Evolutionary conservation across 2,888 invertebrate species (phyloP).

Genomic region (Didymodactylos carnosus): DNA sequence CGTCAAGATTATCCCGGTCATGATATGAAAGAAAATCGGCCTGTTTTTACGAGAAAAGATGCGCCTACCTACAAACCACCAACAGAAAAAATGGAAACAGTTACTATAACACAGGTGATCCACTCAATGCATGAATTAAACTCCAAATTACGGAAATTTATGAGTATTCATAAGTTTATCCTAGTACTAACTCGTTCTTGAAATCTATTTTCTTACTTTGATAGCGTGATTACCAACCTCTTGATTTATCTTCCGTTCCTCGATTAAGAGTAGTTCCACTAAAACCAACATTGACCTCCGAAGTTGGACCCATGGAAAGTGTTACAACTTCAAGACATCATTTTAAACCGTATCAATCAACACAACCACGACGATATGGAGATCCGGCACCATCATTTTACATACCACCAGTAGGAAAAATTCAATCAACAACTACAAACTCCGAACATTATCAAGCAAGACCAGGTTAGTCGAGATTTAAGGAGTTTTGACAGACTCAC

Average conservation of each 20-base stretch:
- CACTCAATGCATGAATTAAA: background rate
- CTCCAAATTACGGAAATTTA: background rate
- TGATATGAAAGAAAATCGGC: background rate
- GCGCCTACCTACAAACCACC: background rate
- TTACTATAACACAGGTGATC: constrained; percentile 3
- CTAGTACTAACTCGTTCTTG: background rate
- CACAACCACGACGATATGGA: background rate
- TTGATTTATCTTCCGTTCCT: constrained; percentile 1
- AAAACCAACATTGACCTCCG: background rate
- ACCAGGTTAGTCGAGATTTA: background rate
- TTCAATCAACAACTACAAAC: constrained; percentile 2
- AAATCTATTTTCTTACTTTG: background rate
- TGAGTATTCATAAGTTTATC: background rate
- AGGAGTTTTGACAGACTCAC: background rate
- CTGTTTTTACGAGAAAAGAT: background rate
- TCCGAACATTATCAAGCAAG: background rate
- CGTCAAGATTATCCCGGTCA: background rate
- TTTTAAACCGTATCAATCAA: background rate
- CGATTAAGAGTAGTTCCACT: background rate
- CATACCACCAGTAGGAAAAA: background rate
- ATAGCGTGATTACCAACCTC: constrained; percentile 8
- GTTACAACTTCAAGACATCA: background rate
- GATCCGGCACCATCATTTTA: background rate
- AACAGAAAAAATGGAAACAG: background rate
- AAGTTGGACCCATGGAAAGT: background rate